Conservation (phyloP, 2,797 vertebrate genomes). For the Syndactyla subalaris region DNA sequence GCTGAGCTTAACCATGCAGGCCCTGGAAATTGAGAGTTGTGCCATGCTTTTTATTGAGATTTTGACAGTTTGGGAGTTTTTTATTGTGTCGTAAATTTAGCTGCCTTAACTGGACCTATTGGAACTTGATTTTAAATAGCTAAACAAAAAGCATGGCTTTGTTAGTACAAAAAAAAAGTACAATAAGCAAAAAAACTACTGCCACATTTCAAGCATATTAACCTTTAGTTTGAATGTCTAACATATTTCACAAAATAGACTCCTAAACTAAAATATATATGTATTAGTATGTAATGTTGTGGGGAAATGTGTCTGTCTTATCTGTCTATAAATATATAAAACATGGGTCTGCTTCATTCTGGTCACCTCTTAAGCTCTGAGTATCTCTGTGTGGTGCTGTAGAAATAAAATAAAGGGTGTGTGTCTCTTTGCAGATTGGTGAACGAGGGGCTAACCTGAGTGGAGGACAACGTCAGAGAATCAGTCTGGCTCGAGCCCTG, state of each 20-base stretch:
- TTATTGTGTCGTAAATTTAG: not conserved
- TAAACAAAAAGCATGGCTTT: not conserved
- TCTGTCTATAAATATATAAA: not conserved
- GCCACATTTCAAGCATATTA: not conserved
- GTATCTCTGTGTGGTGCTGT: not conserved
- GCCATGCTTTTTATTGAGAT: not conserved
- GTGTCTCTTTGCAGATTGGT: constrained; percentile 81
- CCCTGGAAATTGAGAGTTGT: not conserved
- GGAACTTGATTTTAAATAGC: not conserved
- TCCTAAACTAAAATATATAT: not conserved
- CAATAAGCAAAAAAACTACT: not conserved
- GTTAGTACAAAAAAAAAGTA: not conserved
- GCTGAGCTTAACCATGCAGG: not conserved
- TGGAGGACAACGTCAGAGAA: constrained; percentile 91
- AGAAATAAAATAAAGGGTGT: not conserved
- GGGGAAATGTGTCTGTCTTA: no score
- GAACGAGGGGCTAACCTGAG: constrained; percentile 91
- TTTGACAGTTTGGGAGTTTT: not conserved
- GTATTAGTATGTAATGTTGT: not conserved
- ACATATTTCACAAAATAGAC: not conserved
- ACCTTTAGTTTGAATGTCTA: not conserved
- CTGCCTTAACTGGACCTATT: not conserved
- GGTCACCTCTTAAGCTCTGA: not conserved
- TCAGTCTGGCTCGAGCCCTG: constrained; percentile 91
- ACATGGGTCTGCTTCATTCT: not conserved